phyloP scores from a whole-genome alignment of 2,888 invertebrate genomes.

The Noctua pronuba region DNA sequence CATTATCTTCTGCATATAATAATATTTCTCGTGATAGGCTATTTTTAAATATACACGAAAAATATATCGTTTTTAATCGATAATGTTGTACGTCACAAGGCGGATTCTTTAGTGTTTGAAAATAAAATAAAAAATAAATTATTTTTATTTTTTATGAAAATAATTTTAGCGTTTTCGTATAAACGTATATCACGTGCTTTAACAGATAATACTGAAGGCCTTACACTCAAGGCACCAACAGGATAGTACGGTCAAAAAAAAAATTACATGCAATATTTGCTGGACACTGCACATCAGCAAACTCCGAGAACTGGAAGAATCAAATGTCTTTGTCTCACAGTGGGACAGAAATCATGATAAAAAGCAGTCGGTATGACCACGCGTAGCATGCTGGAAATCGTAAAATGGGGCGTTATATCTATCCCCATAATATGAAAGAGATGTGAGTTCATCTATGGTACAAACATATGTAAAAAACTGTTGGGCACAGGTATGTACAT shows the following conservation, averaged over 20 bases:
- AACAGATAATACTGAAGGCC: not conserved
- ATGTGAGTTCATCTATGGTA: too few relatives aligned
- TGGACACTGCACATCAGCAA: not conserved
- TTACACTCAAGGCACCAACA: too few relatives aligned
- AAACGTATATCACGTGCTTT: too few relatives aligned
- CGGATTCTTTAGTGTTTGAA: not conserved
- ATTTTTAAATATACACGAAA: conserved; percentile 2
- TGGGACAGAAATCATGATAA: not conserved
- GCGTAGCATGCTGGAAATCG: not conserved
- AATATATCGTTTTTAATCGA: not conserved
- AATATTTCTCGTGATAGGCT: not conserved
- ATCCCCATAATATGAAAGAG: not conserved
- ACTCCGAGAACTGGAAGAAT: not conserved
- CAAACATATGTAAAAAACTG: not conserved
- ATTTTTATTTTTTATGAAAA: not conserved
- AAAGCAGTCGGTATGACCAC: not conserved
- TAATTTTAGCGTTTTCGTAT: not conserved
- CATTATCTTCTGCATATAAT: conserved; percentile 20
- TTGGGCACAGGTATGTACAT: too few relatives aligned
- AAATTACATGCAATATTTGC: not conserved
- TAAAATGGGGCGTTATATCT: not conserved
- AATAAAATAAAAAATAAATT: too few relatives aligned
- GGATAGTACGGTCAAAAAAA: too few relatives aligned
- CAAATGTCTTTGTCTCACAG: not conserved
- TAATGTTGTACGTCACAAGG: not conserved